Evolutionary conservation across 2,797 vertebrate genomes (phyloP), one percentile per base, ranked within the genome.

Genomic region (Adrianichthys oophorus): DNA sequence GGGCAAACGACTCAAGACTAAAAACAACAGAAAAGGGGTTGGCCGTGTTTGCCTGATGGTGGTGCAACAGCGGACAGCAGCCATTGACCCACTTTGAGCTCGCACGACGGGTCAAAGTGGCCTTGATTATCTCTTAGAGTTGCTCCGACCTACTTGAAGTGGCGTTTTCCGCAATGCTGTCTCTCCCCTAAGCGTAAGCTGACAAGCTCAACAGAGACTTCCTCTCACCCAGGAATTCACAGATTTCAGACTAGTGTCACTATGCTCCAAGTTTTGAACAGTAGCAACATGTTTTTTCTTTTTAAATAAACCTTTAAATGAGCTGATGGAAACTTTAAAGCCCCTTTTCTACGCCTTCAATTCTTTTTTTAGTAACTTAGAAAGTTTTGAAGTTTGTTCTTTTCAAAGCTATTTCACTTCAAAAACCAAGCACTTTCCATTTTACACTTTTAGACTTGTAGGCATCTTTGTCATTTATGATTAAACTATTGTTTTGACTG

Each of bases 1-100:
- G 23, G 68, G 78, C 60, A 42, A 67, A 72, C 68, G 49, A 71
- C 74, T 80, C 69, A 51, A 53, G 59, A 37, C 73, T 67, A 65
- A 65, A 79, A 80, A 74, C 62, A 78, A 59, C 44, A 46, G 76
- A 18, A 79, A 80, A 65, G 78, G 78, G 74, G 42, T 72, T 58
- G 84, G 86, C 85, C 83, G 79, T 37, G 79, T 67, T 76, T 65
- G 81, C 68, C 55, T 81, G 81, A 73, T 74, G 60, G 82, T 84
- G 82, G 70, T 71, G 82, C 85, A 89, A 83, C 89, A 90, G 87
- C 89, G 87, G 85, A 89, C 85, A 85, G 78, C 65, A 71, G 68
- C 71, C 8, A 86, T 87, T 90, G 90, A 89, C 90, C 90, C 84
- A 91, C 83, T 89, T 90, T 82, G 72, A 56, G 72, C 85, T 86